Evolutionary conservation across 2,888 invertebrate species (phyloP).

Genomic region (Podotricha telesiphe): DNA sequence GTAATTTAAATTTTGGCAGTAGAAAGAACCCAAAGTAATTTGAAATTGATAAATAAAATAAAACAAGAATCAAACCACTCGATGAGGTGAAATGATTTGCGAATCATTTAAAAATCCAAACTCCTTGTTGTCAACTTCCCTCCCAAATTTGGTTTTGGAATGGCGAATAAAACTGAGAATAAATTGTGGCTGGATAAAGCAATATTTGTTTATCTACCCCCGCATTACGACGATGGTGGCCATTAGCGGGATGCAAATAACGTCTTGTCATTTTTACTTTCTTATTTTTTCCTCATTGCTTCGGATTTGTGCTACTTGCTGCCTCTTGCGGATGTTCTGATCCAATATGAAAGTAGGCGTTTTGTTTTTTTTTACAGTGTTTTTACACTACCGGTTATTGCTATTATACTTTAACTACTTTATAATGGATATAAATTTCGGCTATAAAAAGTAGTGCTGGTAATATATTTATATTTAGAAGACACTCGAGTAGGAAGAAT

Average conservation of each 20-base stretch:
- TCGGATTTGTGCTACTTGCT: conserved; percentile 61
- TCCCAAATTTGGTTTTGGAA: conserved; percentile 70
- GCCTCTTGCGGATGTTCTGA: conserved; percentile 56
- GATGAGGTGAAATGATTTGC: conserved; percentile 81
- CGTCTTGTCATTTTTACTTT: conserved; percentile 83
- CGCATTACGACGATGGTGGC: conserved; percentile 77
- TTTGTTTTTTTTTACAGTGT: conserved; percentile 41
- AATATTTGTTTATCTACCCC: conserved; percentile 83
- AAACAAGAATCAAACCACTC: conserved; percentile 61
- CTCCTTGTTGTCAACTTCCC: conserved; percentile 74
- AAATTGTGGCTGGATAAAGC: conserved; percentile 83
- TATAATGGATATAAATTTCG: not conserved
- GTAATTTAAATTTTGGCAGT: not conserved
- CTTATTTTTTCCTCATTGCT: conserved; percentile 76
- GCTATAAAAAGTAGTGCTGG: not conserved
- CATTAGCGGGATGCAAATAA: conserved; percentile 83
- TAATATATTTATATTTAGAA: conserved; percentile 10
- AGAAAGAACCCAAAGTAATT: not conserved
- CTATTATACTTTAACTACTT: not conserved
- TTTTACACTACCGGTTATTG: not conserved
- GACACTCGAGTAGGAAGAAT: conserved; percentile 12
- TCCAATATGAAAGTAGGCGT: conserved; percentile 59
- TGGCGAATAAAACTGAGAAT: conserved; percentile 79
- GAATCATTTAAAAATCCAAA: conserved; percentile 79
- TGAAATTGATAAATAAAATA: conserved; percentile 45